Evolutionary conservation across 2,113 vertebrate species (phyloP).

Genomic region (Sinocyclocheilus anshuiensis): DNA sequence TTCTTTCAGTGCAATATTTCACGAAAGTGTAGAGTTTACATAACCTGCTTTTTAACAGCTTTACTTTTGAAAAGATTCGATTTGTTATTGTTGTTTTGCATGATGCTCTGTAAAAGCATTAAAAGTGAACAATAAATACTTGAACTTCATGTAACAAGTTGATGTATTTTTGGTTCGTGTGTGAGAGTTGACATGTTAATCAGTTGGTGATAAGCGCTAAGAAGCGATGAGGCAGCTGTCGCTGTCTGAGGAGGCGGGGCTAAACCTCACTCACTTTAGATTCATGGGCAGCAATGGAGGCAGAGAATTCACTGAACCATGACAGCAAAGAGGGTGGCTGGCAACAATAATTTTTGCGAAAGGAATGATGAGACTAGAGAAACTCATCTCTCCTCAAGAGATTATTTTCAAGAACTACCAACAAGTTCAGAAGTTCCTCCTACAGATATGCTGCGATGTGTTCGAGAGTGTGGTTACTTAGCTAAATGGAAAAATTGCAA

Average conservation of each 20-base stretch:
- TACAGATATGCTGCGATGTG: constrained; percentile 10
- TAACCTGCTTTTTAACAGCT: neutral
- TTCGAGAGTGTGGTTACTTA: neutral
- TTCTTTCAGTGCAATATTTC: neutral
- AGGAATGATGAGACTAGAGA: constrained; percentile 51
- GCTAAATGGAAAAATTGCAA: neutral
- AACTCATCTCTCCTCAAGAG: constrained; percentile 41
- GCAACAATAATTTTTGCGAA: constrained; percentile 67
- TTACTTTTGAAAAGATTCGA: neutral
- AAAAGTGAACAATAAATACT: neutral
- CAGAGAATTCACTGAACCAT: constrained; percentile 59
- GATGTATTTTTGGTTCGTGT: too few relatives aligned
- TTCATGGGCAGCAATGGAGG: constrained; percentile 63
- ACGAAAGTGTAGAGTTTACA: neutral
- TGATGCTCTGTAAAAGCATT: neutral
- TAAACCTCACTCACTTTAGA: constrained; percentile 57
- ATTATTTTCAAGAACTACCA: constrained; percentile 44
- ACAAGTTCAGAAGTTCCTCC: constrained; percentile 36
- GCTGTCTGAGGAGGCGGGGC: constrained; percentile 57
- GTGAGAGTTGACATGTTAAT: constrained; percentile 50
- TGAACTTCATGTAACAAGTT: constrained; percentile 3
- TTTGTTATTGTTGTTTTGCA: neutral
- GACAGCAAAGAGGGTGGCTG: constrained; percentile 61
- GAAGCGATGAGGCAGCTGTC: constrained; percentile 65
- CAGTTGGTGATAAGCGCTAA: constrained; percentile 68